Percentiles rank a stretch among this genome's conserved stretches.
These are phyloP conservation scores for Anseranas semipalmata DNA, from an alignment of 2,113 vertebrate species.

Conservation along the genomic window DNA sequence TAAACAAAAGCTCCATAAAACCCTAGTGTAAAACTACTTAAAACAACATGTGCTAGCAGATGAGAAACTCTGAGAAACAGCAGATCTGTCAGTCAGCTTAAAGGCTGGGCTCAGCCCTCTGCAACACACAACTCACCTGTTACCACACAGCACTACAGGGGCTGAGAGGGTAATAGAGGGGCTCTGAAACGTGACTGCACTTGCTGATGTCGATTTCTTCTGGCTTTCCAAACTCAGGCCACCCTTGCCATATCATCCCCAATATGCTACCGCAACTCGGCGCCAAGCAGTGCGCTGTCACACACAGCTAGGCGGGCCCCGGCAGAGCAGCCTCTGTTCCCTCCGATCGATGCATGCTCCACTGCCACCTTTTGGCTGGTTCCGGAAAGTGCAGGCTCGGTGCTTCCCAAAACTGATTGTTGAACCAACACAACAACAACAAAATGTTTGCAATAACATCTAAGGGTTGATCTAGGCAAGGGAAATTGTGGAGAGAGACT, in stretches of 20 bases:
- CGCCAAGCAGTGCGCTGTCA: not conserved
- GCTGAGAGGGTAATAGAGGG: rapidly evolving
- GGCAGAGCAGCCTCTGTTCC: not conserved
- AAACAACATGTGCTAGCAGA: not conserved
- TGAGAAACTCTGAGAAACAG: not conserved
- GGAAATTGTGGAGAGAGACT: rapidly evolving
- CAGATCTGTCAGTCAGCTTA: not conserved
- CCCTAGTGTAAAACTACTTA: not conserved
- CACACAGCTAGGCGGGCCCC: not conserved
- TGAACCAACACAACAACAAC: no score
- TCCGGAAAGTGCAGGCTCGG: not conserved
- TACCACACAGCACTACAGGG: not conserved
- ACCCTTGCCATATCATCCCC: not conserved
- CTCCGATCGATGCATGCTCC: not conserved
- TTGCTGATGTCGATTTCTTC: not conserved
- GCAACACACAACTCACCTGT: not conserved
- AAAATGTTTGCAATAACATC: no score
- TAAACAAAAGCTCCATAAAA: not conserved
- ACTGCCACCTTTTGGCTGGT: not conserved
- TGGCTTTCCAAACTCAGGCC: not conserved
- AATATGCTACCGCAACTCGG: rapidly evolving
- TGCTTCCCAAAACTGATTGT: not conserved
- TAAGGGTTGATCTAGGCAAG: rapidly evolving
- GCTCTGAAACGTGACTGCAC: not conserved
- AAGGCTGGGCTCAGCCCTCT: not conserved